These are phyloP conservation scores for Ptychochromis oligacanthus DNA, from an alignment of 2,113 vertebrate species.

Conservation along the genomic window DNA sequence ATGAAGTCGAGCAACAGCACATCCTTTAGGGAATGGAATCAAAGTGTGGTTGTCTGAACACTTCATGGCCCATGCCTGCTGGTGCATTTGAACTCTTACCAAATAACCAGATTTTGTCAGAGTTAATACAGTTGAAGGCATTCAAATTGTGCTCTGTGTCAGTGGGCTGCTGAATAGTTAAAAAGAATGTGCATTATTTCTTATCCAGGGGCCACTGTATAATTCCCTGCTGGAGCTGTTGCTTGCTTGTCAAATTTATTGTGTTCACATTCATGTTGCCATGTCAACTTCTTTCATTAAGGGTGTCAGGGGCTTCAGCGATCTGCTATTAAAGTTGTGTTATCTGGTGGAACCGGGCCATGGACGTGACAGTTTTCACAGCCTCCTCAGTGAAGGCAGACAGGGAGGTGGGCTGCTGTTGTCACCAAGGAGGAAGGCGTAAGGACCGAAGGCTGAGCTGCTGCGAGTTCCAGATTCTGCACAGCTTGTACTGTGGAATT, in stretches of 20 bases:
- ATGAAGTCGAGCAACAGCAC: slow-evolving; percentile 43
- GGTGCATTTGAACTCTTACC: slow-evolving; percentile 36
- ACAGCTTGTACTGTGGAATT: neutral
- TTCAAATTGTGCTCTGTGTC: slow-evolving; percentile 21
- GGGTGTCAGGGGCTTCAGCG: slow-evolving; percentile 40
- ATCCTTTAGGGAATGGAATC: slow-evolving; percentile 32
- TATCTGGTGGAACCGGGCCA: slow-evolving; percentile 50
- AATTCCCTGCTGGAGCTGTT: slow-evolving; percentile 34
- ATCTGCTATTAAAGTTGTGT: slow-evolving; percentile 52
- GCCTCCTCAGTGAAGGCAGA: slow-evolving; percentile 34
- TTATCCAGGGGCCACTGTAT: slow-evolving; percentile 26
- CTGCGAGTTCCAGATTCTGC: neutral
- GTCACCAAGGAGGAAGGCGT: slow-evolving; percentile 28
- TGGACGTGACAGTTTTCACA: slow-evolving; percentile 60
- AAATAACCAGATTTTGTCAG: slow-evolving; percentile 36
- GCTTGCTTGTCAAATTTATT: slow-evolving; percentile 49
- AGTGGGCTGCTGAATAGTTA: slow-evolving; percentile 31
- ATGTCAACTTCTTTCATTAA: slow-evolving; percentile 57
- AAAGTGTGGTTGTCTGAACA: slow-evolving; percentile 46
- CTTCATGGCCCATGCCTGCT: slow-evolving; percentile 43
- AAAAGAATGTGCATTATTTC: slow-evolving; percentile 39
- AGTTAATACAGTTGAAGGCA: slow-evolving; percentile 21
- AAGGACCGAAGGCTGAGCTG: neutral
- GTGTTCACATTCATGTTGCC: slow-evolving; percentile 51
- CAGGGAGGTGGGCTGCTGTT: slow-evolving; percentile 15